Percentiles rank a stretch among this genome's conserved stretches.
phyloP scores from a whole-genome alignment of 2,113 vertebrate genomes.

The Heteronetta atricapilla region DNA sequence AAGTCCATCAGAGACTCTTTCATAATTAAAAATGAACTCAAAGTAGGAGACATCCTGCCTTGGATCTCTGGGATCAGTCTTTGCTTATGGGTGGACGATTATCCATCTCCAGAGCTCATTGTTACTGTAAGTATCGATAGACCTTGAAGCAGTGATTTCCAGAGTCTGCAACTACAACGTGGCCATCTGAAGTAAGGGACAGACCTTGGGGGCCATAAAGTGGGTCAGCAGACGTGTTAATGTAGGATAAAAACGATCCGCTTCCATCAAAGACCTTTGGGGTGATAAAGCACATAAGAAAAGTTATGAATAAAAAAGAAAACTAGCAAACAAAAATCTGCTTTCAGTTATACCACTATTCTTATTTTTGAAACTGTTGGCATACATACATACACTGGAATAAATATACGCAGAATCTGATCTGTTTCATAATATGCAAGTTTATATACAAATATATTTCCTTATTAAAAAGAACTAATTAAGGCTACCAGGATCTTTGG shows the following conservation, averaged over 20 bases:
- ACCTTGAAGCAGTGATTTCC: constrained; percentile 99
- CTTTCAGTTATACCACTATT: neutral
- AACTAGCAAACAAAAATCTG: neutral
- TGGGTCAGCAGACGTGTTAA: constrained; percentile 97
- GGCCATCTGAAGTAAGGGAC: constrained; percentile 94
- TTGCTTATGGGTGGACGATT: neutral
- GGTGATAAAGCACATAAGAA: constrained; percentile 36
- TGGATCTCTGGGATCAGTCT: constrained; percentile 64
- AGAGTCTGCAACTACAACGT: constrained; percentile 97
- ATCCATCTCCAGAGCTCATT: neutral
- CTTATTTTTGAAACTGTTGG: neutral
- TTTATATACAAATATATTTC: neutral
- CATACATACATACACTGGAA: neutral
- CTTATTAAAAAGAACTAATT: neutral
- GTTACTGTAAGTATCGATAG: constrained; percentile 94
- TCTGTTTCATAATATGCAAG: neutral
- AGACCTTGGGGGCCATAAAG: constrained; percentile 97
- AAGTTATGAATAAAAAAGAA: neutral
- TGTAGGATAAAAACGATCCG: constrained; percentile 96
- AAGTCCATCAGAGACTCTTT: constrained; percentile 68
- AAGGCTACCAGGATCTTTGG: neutral
- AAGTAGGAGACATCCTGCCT: constrained; percentile 58
- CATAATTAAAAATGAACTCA: constrained; percentile 60
- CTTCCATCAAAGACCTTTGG: constrained; percentile 95
- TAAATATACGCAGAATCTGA: neutral